Conservation (phyloP, 2,113 vertebrate species). For the Trogon surrucura region DNA sequence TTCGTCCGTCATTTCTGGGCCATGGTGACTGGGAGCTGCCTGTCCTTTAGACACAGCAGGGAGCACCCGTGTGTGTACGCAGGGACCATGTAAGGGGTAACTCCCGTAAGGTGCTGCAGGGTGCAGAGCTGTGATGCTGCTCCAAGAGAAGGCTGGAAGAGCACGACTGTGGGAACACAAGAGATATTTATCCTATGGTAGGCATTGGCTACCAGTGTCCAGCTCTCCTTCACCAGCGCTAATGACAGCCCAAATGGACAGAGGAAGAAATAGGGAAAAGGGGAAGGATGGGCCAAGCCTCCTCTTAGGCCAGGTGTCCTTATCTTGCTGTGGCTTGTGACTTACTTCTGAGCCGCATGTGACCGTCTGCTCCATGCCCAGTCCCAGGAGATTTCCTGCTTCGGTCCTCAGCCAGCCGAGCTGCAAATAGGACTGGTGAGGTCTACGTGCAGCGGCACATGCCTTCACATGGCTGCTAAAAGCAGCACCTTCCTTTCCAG, state of each 20-base stretch:
- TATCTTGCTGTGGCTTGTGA: background rate
- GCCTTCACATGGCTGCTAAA: background rate
- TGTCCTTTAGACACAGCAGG: background rate
- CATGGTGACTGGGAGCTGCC: background rate
- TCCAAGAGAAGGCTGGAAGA: background rate
- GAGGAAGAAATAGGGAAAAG: conserved; percentile 18
- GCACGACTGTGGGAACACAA: background rate
- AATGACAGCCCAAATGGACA: background rate
- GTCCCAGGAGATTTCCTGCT: background rate
- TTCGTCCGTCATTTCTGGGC: background rate
- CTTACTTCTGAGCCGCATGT: background rate
- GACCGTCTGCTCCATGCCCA: background rate
- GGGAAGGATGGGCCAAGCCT: conserved; percentile 9
- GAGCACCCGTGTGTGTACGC: rapidly evolving
- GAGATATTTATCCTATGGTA: background rate
- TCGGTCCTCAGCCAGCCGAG: background rate
- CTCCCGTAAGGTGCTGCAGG: background rate
- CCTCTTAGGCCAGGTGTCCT: background rate
- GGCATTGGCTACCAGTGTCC: background rate
- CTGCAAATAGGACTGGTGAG: background rate
- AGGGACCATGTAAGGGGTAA: rapidly evolving
- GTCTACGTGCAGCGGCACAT: background rate
- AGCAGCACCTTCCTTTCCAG: background rate
- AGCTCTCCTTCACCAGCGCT: background rate
- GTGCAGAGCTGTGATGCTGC: background rate